Base-by-base conservation (phyloP, 53 echinoderm and acorn worm species). In the Hippasteria phrygiana region DNA sequence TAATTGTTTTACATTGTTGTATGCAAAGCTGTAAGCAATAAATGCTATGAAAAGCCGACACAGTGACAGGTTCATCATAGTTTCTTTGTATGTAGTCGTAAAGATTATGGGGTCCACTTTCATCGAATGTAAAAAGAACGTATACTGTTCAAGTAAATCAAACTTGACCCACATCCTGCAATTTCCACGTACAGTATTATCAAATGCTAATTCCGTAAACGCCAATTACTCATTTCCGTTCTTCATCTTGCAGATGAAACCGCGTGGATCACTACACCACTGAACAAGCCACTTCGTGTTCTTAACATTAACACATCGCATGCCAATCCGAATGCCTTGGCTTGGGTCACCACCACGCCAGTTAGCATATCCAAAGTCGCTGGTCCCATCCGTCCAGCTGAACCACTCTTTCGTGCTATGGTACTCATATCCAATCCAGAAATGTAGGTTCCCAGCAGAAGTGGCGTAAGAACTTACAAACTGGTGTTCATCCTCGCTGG, bases 401-500 rank as follows among this genome's bases (percentile, higher is more conserved):
- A 1, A 36, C n/a, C n/a, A n/a, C n/a, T n/a, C n/a, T n/a, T n/a
- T n/a, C 16, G 11, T 37, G 16, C 37, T 27, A 20, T 70, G 16
- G 7, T 51, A 0, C 12, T 1, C 5, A 37, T 36, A 70, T 3
- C 71, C 71, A 38, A 70, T 70, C 71, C 71, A 70, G 71, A 70
- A 37, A 0, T 17, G 18, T 0, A 4, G 20, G 71, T 35, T 70
- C 37, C 71, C 71, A 1, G 71, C 13, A 38, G 38, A 35, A 35
- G 18, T 17, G 10, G 71, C 62, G 2, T 80, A 59, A 47, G 4
- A 11, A 39, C 18, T 0, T n/a, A 62, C 26, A 4, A 80, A 80
- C 0, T 41, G 13, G 17, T 80, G 8, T 59, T 80, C 80, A 14
- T 80, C 59, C n/a, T 41, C 24, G 43, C 62, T 80, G 38, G 55